Base-by-base conservation (phyloP, 2,888 invertebrate species). In the Slavum lentiscoides region DNA sequence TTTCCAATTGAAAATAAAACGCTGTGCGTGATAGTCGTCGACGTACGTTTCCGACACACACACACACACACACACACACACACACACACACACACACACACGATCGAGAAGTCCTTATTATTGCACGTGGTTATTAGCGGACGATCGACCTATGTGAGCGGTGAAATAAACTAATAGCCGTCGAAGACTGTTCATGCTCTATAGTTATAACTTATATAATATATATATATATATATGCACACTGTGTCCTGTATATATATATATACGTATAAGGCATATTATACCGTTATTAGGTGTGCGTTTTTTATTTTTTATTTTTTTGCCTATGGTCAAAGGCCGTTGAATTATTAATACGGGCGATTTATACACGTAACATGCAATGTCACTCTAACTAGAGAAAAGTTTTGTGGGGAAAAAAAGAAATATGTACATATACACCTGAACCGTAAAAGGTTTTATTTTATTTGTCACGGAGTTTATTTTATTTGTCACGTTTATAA, bases 341-440 rank as follows among this genome's bases (percentile, higher is more conserved):
- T 80, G 77, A 80, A 80, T 70, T 80, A 80, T 80, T 80, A 80
- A 80, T 80, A 15, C 53, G 21, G 11, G 53, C 53, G 59, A 62
- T 77, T 70, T 62, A 69, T 70, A 49, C 49, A 13, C 49, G 49
- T 49, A 77, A 69, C 77, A 77, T 77, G 77, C 77, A 77, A 77
- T 77, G 77, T 62, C 77, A 77, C 37, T 70, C 37, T 69, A 62
- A 70, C 49, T 61, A 77, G 61, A 77, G 68, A 77, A 69, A 69
- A 69, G 61, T 69, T 75, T 68, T 23, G 23, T 77, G 21, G 21
- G 6, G 8, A 69, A 77, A 76, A 59, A 49, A 55, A 30, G 30
- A 30, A 30, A 30, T 30, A 30, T 30, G 4, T 30, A 30, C 4
- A 37, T 23, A 55, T 11, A n/a, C 4, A 49, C 13, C 11, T 37